Evolutionary conservation across 1,140 invertebrate species (phyloP), one percentile per base, ranked within the genome.

Genomic region (Limonius californicus): DNA sequence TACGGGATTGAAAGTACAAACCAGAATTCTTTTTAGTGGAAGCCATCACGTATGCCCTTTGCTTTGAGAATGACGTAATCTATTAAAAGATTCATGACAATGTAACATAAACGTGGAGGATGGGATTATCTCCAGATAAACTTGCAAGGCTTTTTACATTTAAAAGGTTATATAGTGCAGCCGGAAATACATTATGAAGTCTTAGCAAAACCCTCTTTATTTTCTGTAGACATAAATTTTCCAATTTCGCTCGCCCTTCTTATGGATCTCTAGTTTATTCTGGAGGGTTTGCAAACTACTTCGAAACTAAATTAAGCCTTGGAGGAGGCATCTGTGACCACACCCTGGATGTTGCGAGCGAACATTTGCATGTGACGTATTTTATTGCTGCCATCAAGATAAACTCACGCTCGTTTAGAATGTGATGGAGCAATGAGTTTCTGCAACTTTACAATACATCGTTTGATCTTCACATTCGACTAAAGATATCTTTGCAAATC

Each of bases 311-410:
- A 76, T 76, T 76, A 76, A 75, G 73, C 72, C 71, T 68, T 67
- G 70, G 65, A 68, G 72, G 70, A 75, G 73, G 74, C 74, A 76
- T 76, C 74, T 76, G 74, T 76, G 74, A 76, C 74, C 74, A 74
- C 73, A 76, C 73, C 72, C 73, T 65, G 70, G 67, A 71, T 70
- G 70, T 70, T 71, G 70, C 63, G 42, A 60, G 56, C 27, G 66
- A 68, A 72, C 71, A 74, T 75, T 76, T 76, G 74, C 74, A 75
- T 75, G 73, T 76, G 74, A 76, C 74, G 72, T 75, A 75, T 75
- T 76, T 75, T 75, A 76, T 75, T 76, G 71, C 72, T 70, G 61
- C 68, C 69, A 72, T 74, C 67, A 66, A 71, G 71, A 75, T 74
- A 74, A 74, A 75, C 69, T 68, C 68, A 61, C 61, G 63, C 64